These are phyloP conservation scores for Matsumyia berberina DNA, from an alignment of 2,888 invertebrate genomes.

Conservation along the genomic window DNA sequence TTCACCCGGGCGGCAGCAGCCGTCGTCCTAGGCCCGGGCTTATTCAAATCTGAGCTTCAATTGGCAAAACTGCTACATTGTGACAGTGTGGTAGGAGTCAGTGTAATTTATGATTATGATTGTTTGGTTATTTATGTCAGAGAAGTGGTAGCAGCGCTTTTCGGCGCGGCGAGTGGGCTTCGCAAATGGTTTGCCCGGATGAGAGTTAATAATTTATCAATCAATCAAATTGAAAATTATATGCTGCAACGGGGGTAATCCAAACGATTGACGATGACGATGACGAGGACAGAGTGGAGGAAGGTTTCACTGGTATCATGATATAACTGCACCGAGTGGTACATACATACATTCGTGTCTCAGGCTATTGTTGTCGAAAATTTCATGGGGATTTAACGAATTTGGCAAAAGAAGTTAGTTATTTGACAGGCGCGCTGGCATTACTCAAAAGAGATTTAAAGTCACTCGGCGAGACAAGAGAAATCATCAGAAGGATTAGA, in stretches of 20 bases:
- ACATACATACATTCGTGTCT: too few relatives aligned
- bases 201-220: conserved; percentile 63
- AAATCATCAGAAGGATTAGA: conserved; percentile 29
- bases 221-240: conserved; percentile 71
- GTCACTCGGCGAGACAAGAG: conserved; percentile 11
- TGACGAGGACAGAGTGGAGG: neutral
- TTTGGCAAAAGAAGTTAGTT: conserved; percentile 55
- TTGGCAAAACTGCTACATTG: conserved; percentile 64
- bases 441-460: conserved; percentile 52
- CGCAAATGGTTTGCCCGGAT: conserved; percentile 17
- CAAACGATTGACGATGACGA: neutral
- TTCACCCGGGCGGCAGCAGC: conserved; percentile 19
- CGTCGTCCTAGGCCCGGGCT: neutral
- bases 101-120: conserved; percentile 70
- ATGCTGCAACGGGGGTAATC: conserved; percentile 27
- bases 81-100: conserved; percentile 71
- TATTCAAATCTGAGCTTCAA: conserved; percentile 58
- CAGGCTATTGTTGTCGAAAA: conserved; percentile 41
- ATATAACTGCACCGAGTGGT: neutral
- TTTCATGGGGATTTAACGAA: conserved; percentile 51
- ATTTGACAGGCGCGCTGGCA: conserved; percentile 52
- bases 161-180: conserved; percentile 45
- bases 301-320: neutral
- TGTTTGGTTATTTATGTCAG: conserved; percentile 65
- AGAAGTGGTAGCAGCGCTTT: conserved; percentile 33